Evolutionary conservation across 2,888 invertebrate genomes (phyloP), one percentile per base, ranked within the genome.

Genomic region (Microplitis manilae): DNA sequence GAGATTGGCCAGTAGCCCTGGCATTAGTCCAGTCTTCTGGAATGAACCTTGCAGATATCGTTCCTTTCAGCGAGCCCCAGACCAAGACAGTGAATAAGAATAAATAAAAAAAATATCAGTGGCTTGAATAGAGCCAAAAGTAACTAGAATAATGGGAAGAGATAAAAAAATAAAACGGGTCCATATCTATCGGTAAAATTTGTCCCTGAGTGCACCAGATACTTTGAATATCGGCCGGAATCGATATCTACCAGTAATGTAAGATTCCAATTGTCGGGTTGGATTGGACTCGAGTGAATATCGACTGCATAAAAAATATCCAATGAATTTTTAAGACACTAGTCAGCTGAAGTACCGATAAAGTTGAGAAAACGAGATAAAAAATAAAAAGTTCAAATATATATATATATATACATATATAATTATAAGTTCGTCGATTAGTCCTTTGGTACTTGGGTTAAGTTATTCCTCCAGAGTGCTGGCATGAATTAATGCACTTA

Each of bases 1-100:
- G 75, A 60, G 81, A 70, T 86, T 86, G 86, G 86, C 84, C 77
- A 65, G 13, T 61, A 79, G 80, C 82, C 83, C 81, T 85, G 85
- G 86, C 84, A 78, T 7, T n/a, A 71, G 68, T 84, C 86, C 86
- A 86, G 83, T 72, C 59, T 73, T 67, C 83, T 84, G 84, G 84
- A 86, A 85, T 83, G 81, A 77, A 80, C 78, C 79, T 30, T 17
- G 74, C 77, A 83, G 80, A 64, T 77, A 61, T 69, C 65, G 70
- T 41, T 50, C 41, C 41, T 64, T 70, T 60, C n/a, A 30, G 30
- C 30, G 30, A 30, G 2, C 15, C 50, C 50, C 50, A 13, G 50
- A 50, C 50, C 13, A 50, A 65, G 9, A 64, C 8, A 62, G 9
- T 17, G 20, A 62, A 61, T 30, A 60, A 62, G 39, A 38, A 20